Base-by-base conservation (phyloP, 2,797 vertebrate genomes). In the Anableps anableps region DNA sequence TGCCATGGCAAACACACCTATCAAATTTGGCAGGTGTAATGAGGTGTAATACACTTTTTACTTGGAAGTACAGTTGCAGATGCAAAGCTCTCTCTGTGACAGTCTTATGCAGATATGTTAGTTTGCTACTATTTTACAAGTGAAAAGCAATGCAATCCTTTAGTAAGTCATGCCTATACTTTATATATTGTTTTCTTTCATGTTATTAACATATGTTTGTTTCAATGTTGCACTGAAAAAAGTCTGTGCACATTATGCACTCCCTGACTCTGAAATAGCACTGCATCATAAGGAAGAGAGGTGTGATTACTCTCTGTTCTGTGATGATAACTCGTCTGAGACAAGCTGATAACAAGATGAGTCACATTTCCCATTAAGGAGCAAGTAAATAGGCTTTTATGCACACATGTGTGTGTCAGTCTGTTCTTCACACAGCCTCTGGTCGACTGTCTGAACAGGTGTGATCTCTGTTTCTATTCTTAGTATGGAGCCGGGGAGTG, bases 291-390 rank as follows among this genome's bases (percentile, higher is more conserved):
- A 86, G 75, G 60, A 72, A 76, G 81, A 26, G 86, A 89, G 88
- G 89, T 90, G 92, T 9, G 81, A 92, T 75, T 71, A 82, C 88
- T 85, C 76, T 75, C 75, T 64, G 80, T 85, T 89, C 84, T 41
- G 70, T 80, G 86, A 86, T 76, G 91, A 86, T 76, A 89, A 76
- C 88, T 91, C 87, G 86, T 92, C 84, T 80, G 87, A 88, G 90
- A 91, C 85, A 84, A 83, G 86, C 84, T 79, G 91, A 92, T 92
- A 92, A 93, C 81, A 81, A 83, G 91, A 92, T 94, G 92, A 94
- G 83, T 94, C 91, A 92, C 75, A 36, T 86, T 88, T 75, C 73
- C 84, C 4, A 48, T 89, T 89, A 89, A 90, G 77, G 76, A 84
- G 81, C 85, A 90, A 88, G 90, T 94, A 86, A 91, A 91, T 84